Conservation (phyloP, 2,113 vertebrate species). For the Athene cunicularia region DNA sequence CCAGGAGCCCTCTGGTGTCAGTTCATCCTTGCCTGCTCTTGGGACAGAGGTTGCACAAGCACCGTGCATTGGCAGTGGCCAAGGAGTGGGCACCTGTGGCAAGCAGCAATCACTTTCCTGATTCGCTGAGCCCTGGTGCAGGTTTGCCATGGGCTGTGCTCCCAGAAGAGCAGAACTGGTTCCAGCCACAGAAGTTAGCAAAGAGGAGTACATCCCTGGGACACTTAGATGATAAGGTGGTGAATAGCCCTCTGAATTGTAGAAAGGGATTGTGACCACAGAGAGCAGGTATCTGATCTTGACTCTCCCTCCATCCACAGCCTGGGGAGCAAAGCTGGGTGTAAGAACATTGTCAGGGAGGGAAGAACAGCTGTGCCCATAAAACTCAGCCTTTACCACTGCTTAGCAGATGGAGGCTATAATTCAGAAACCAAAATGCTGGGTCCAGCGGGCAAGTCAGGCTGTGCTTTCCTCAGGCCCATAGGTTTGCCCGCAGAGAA, state of each 20-base stretch:
- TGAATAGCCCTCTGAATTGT: neutral
- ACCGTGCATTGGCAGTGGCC: rapidly evolving
- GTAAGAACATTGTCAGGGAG: neutral
- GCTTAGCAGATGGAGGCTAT: neutral
- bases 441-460: neutral
- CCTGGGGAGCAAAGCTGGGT: neutral
- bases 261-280: neutral
- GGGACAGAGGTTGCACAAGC: neutral
- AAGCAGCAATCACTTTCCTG: neutral
- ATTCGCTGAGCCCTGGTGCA: neutral
- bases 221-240: rapidly evolving
- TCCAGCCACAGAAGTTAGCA: neutral
- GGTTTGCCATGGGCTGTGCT: neutral
- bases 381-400: neutral
- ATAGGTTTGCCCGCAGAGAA: neutral
- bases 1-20: neutral
- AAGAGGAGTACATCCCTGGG: neutral
- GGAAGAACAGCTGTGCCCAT: neutral
- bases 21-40: neutral
- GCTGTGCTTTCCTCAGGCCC: neutral
- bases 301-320: neutral
- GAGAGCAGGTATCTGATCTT: neutral
- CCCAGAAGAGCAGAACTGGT: neutral
- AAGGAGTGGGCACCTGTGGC: rapidly evolving
- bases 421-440: neutral